These are phyloP conservation scores for Lottia scabra DNA, from an alignment of 2,888 invertebrate genomes.

Conservation along the genomic window DNA sequence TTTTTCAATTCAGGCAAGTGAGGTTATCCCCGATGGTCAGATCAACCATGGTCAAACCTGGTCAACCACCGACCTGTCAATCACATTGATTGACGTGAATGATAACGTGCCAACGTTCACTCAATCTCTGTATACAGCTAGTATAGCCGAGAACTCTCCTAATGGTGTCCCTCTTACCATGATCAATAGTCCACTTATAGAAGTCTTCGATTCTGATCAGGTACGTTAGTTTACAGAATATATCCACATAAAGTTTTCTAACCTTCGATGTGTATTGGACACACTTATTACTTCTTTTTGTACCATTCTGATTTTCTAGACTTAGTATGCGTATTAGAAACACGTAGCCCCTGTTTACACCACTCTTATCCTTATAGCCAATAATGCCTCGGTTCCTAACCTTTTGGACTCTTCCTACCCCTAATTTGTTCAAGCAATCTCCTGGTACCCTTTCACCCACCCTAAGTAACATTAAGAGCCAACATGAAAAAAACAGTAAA, in stretches of 20 bases:
- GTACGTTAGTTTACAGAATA: constrained; percentile 22
- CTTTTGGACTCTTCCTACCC: too few species aligned
- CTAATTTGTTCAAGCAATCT: too few species aligned
- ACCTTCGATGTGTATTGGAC: too few species aligned
- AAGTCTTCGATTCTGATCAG: constrained; percentile 50
- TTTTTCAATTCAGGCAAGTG: constrained; percentile 52
- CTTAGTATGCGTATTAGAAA: neutral
- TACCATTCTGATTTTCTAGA: neutral
- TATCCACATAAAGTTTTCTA: too few species aligned
- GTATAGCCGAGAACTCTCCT: constrained; percentile 49
- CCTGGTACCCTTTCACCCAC: too few species aligned
- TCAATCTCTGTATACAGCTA: constrained; percentile 35
- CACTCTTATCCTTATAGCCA: too few species aligned
- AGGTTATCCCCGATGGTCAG: constrained; percentile 40
- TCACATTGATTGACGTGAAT: constrained; percentile 69
- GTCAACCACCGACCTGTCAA: constrained; percentile 65
- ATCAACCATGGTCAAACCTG: constrained; percentile 51
- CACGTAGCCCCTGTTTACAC: constrained; percentile 16
- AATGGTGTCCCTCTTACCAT: constrained; percentile 49
- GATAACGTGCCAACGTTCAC: constrained; percentile 75
- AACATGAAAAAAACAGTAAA: too few species aligned
- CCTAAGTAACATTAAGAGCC: too few species aligned
- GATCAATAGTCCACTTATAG: constrained; percentile 32
- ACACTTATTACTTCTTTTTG: neutral
- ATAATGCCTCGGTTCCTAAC: too few species aligned